Evolutionary conservation across 1,140 invertebrate species (phyloP).

Genomic region (Aplysia californica): DNA sequence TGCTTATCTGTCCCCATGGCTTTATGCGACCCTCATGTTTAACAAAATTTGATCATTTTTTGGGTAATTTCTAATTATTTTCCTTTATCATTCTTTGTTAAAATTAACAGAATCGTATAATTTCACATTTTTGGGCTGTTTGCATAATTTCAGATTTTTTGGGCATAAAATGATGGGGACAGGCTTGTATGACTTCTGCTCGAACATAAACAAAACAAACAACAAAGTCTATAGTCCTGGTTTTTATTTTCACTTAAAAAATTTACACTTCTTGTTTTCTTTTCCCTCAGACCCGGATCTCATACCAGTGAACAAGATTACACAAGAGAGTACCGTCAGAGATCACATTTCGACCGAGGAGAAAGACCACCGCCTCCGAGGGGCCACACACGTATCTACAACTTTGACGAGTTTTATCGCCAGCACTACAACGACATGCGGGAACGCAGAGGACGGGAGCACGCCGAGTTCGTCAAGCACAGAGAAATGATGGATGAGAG

Average conservation of each 20-base stretch:
- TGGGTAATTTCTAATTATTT: too few relatives aligned
- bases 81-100: too few relatives aligned
- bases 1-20: too few relatives aligned
- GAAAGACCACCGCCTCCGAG: slow-evolving; percentile 10
- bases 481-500: background rate
- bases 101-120: too few relatives aligned
- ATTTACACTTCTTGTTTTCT: slow-evolving; percentile 6
- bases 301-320: background rate
- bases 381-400: slow-evolving; percentile 15
- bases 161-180: too few relatives aligned
- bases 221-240: too few relatives aligned
- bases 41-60: too few relatives aligned
- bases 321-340: background rate
- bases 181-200: too few relatives aligned
- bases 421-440: slow-evolving; percentile 23
- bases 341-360: background rate
- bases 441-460: background rate
- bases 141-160: too few relatives aligned
- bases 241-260: background rate
- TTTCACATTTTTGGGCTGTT: too few relatives aligned
- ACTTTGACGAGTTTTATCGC: slow-evolving; percentile 27
- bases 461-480: background rate
- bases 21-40: too few relatives aligned
- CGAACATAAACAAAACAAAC: too few relatives aligned
- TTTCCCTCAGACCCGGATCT: background rate